phyloP scores from a whole-genome alignment of 1,140 invertebrate species.

The Planococcus citri region DNA sequence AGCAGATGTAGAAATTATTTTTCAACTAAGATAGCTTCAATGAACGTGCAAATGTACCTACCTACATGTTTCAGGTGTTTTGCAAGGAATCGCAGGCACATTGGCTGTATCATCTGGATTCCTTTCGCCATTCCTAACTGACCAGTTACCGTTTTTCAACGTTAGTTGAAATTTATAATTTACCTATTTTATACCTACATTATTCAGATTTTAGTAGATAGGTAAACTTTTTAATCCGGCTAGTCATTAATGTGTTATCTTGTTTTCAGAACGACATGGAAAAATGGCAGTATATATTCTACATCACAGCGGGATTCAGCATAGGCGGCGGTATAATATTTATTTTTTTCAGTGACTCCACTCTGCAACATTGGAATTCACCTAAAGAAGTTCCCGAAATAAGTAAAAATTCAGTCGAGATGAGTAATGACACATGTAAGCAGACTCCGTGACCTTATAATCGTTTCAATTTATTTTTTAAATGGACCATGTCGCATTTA shows the following conservation, averaged over 20 bases:
- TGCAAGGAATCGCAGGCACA: slow-evolving; percentile 45
- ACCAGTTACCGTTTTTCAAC: slow-evolving; percentile 37
- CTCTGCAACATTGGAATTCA: slow-evolving; percentile 49
- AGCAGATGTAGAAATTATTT: no score
- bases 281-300: slow-evolving; percentile 51
- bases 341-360: slow-evolving; percentile 43
- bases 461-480: no score
- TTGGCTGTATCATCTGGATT: slow-evolving; percentile 41
- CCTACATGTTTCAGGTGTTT: no score
- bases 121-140: slow-evolving; percentile 45
- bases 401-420: not conserved
- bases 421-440: not conserved
- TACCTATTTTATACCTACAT: no score
- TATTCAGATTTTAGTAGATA: no score
- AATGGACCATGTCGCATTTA: no score
- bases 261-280: slow-evolving; percentile 46
- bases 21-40: no score
- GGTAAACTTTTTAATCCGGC: no score
- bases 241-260: slow-evolving; percentile 23
- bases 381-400: no score
- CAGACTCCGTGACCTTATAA: not conserved
- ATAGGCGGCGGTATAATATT: slow-evolving; percentile 40
- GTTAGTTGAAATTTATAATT: not conserved
- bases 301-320: slow-evolving; percentile 42
- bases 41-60: no score